phyloP scores from a whole-genome alignment of 2,113 vertebrate species.

The Girardinichthys multiradiatus region DNA sequence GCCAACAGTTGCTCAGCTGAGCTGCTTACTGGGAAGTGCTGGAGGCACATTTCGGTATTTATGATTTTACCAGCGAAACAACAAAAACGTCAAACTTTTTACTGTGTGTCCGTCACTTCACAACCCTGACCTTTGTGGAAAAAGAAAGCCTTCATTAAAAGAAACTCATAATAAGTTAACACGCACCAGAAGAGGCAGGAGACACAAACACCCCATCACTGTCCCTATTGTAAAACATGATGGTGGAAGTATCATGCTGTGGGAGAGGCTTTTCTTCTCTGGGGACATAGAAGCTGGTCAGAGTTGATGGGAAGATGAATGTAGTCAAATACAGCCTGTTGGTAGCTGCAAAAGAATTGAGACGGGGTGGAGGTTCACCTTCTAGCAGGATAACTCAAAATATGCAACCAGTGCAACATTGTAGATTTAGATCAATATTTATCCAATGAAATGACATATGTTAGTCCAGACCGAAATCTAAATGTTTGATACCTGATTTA shows the following conservation, averaged over 20 bases:
- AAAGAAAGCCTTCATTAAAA: neutral
- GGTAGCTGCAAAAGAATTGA: no score
- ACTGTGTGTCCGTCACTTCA: neutral
- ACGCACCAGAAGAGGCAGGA: no score
- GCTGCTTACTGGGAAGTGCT: neutral
- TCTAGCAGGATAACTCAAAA: neutral
- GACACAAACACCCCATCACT: neutral
- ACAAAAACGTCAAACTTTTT: neutral
- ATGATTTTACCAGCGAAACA: neutral
- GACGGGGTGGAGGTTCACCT: no score
- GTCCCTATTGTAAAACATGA: neutral
- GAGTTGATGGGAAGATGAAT: neutral
- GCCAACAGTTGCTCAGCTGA: neutral
- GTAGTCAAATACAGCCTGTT: neutral
- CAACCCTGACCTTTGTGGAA: neutral
- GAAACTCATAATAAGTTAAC: neutral
- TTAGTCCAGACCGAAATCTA: neutral
- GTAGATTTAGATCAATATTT: neutral
- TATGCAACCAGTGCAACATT: neutral
- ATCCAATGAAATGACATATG: no score
- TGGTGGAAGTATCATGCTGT: neutral
- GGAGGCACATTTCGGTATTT: neutral
- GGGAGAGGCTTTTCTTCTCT: neutral
- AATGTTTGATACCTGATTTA: neutral
- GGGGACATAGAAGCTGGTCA: neutral